These are phyloP conservation scores for Dicrostonyx torquatus DNA, from an alignment of 2,797 vertebrate genomes.

Conservation along the genomic window DNA sequence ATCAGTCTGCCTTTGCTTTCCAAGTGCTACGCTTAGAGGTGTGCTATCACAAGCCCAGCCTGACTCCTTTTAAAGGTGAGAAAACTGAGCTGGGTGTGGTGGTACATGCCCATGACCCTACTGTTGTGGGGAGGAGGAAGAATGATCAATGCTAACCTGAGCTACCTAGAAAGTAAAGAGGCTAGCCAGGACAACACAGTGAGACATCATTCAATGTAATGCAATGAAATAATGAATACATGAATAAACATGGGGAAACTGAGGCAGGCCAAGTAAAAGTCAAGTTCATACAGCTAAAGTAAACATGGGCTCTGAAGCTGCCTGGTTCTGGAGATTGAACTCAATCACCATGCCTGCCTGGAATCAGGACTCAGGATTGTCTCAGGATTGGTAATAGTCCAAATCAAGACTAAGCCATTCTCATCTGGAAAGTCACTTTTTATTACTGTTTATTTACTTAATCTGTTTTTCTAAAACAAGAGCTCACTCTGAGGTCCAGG, in stretches of 20 bases:
- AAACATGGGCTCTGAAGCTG: not conserved
- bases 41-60: not conserved
- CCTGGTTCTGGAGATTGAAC: not conserved
- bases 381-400: not conserved
- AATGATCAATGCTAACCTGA: not conserved
- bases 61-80: not conserved
- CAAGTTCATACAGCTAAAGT: not conserved
- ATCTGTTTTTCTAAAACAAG: not conserved
- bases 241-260: not conserved
- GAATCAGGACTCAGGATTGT: not conserved
- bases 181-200: not conserved
- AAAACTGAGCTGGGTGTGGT: not conserved
- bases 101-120: not conserved
- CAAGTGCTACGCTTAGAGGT: not conserved
- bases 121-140: not conserved
- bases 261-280: not conserved
- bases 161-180: not conserved
- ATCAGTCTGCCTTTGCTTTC: not conserved
- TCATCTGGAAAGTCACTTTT: not conserved
- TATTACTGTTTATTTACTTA: not conserved
- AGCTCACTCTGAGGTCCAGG: not conserved
- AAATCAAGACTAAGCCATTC: not conserved
- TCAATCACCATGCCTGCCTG: not conserved
- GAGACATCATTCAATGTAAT: not conserved
- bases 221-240: not conserved